phyloP scores from a whole-genome alignment of 2,113 vertebrate genomes.

The Megaceryle torquata region DNA sequence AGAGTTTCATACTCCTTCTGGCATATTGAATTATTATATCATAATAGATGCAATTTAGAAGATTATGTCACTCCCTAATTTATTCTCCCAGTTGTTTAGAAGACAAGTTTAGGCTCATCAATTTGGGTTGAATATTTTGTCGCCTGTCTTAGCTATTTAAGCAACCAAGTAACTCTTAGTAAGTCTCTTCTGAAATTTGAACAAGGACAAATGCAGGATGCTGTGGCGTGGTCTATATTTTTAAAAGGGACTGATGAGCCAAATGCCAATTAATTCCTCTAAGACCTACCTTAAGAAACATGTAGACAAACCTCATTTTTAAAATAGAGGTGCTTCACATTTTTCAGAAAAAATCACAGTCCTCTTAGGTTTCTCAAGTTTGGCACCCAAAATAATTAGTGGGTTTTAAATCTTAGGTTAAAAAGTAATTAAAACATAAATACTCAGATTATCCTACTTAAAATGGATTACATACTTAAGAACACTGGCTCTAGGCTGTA shows the following conservation, averaged over 20 bases:
- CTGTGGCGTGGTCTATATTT: not conserved
- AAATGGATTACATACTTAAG: not conserved
- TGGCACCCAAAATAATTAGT: not conserved
- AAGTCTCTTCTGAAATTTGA: not conserved
- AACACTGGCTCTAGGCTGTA: not conserved
- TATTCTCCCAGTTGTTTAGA: not conserved
- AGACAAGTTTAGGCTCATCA: not conserved
- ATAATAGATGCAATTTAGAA: conserved; percentile 18
- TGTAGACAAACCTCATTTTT: not conserved
- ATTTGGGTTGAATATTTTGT: not conserved
- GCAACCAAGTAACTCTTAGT: not conserved
- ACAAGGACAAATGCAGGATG: not conserved
- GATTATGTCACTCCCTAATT: not conserved
- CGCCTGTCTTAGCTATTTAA: not conserved
- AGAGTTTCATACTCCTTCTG: not conserved
- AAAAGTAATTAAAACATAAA: not conserved
- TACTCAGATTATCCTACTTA: not conserved
- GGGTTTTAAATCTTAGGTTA: not conserved
- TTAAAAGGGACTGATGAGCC: not conserved
- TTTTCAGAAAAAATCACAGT: not conserved
- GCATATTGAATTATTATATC: conserved; percentile 1
- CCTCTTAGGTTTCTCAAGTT: not conserved
- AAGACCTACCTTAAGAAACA: not conserved
- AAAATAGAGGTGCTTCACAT: not conserved
- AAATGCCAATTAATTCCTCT: not conserved